A percentile compares a stretch with the other conserved stretches of the same genome.
These are phyloP conservation scores for Aporophyla lueneburgensis DNA, from an alignment of 2,888 invertebrate species.

Conservation along the genomic window DNA sequence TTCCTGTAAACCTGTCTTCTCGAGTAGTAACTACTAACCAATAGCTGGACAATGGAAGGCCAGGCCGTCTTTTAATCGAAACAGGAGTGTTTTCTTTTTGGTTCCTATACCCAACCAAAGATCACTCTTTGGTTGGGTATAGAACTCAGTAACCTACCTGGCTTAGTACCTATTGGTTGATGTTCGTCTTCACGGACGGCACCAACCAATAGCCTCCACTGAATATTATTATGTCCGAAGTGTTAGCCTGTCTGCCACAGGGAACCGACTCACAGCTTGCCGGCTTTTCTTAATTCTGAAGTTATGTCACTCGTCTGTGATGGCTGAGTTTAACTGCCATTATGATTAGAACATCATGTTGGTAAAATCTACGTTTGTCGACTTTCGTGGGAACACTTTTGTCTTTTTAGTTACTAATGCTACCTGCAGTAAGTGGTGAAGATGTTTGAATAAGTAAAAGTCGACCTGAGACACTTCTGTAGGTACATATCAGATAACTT, in stretches of 20 bases:
- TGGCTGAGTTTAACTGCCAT: conserved; percentile 10
- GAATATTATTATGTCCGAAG: not conserved
- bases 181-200: no score
- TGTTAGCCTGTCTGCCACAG: not conserved
- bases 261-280: not conserved
- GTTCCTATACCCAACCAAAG: not conserved
- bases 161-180: no score
- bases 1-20: not conserved
- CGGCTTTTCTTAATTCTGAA: not conserved
- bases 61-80: not conserved
- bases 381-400: conserved; percentile 53
- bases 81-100: not conserved
- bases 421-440: conserved; percentile 34
- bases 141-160: no score
- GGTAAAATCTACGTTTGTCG: conserved; percentile 44
- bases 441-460: conserved; percentile 41
- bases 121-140: not conserved
- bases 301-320: conserved; percentile 31
- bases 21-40: not conserved
- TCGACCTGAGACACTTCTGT: conserved; percentile 13
- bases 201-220: no score
- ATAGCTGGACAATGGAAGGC: not conserved
- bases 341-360: conserved; percentile 32
- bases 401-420: conserved; percentile 24
- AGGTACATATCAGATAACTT: conserved; percentile 2